phyloP scores from a whole-genome alignment of 2,113 vertebrate species.

The Pelobates fuscus region DNA sequence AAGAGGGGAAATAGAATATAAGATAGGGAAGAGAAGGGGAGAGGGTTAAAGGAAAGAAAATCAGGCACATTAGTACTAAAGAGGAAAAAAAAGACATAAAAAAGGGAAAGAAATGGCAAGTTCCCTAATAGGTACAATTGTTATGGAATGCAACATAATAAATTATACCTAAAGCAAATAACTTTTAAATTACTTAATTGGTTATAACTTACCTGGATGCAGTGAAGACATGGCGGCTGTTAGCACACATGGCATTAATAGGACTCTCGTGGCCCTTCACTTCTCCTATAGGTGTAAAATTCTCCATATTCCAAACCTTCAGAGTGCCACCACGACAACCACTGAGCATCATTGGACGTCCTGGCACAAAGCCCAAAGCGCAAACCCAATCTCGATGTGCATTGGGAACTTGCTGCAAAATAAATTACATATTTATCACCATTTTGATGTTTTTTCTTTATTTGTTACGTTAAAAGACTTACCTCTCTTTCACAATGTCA shows the following conservation, averaged over 20 bases:
- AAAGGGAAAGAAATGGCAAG: background rate
- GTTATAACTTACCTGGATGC: constrained; percentile 84
- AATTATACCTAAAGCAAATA: background rate
- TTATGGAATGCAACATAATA: background rate
- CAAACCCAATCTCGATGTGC: constrained; percentile 98
- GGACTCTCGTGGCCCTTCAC: constrained; percentile 93
- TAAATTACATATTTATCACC: background rate
- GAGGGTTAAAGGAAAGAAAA: constrained; percentile 27
- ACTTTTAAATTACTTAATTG: no score
- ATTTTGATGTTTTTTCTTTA: no score
- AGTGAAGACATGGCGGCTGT: constrained; percentile 91
- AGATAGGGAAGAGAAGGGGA: constrained; percentile 56
- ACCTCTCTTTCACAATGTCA: no score
- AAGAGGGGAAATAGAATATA: background rate
- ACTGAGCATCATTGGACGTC: constrained; percentile 90
- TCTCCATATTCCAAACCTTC: constrained; percentile 97
- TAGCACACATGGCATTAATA: constrained; percentile 95
- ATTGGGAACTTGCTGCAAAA: constrained; percentile 91
- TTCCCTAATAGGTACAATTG: no score
- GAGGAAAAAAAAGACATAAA: background rate
- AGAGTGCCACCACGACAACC: constrained; percentile 88
- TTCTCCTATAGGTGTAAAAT: constrained; percentile 90
- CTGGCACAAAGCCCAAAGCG: constrained; percentile 87
- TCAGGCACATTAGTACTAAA: background rate
- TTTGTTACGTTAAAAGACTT: no score